Conservation (phyloP, 2,113 vertebrate genomes). For the Burhinus bistriatus region DNA sequence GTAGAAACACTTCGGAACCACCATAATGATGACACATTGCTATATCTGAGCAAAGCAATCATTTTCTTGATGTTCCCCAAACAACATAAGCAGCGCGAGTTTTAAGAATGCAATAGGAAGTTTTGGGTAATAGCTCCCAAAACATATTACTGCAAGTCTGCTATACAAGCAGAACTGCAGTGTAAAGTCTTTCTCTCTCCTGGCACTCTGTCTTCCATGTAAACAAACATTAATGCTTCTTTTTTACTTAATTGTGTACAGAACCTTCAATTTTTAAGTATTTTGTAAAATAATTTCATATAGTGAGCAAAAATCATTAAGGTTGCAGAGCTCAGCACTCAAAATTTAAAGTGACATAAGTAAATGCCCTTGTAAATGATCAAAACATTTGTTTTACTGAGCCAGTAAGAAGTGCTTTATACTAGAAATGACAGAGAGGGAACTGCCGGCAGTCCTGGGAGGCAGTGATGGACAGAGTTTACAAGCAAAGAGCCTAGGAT, state of each 20-base stretch:
- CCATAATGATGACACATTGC: accelerated
- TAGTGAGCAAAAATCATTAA: background rate
- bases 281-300: background rate
- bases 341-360: background rate
- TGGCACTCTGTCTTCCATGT: background rate
- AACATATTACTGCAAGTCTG: background rate
- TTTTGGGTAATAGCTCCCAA: background rate
- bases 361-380: background rate
- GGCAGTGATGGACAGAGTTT: background rate
- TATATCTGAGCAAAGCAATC: background rate
- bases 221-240: background rate
- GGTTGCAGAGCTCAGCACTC: background rate
- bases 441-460: background rate
- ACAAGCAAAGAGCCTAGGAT: background rate
- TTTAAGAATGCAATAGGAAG: background rate
- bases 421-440: background rate
- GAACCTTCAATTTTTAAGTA: background rate
- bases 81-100: background rate
- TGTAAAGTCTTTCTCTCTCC: background rate
- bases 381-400: background rate
- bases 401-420: background rate
- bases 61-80: background rate
- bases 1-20: background rate
- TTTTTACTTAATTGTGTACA: background rate
- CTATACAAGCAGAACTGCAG: background rate